These are phyloP conservation scores for Aepyceros melampus DNA, from an alignment of 2,113 vertebrate genomes.

Conservation along the genomic window DNA sequence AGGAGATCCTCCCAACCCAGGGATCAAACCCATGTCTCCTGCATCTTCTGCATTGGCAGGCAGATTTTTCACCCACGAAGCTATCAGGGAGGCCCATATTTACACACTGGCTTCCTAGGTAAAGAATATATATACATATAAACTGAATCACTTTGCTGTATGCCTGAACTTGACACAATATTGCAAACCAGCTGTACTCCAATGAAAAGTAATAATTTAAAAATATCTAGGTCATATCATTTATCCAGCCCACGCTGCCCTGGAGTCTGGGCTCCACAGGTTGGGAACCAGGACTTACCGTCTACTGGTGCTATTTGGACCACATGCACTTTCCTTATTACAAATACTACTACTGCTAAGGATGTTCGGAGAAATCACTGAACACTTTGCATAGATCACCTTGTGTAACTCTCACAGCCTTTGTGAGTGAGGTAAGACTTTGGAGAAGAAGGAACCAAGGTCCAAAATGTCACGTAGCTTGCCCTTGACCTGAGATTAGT, in stretches of 20 bases:
- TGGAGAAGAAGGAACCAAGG: not conserved
- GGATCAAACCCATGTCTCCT: not conserved
- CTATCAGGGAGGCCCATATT: not conserved
- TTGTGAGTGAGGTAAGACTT: not conserved
- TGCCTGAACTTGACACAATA: not conserved
- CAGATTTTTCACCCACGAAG: fast-evolving
- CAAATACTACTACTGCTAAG: not conserved
- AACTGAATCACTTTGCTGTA: not conserved
- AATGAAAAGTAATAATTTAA: not conserved
- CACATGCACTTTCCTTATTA: not conserved
- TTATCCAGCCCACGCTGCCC: not conserved
- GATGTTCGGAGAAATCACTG: not conserved
- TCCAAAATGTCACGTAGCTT: not conserved
- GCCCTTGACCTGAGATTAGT: not conserved
- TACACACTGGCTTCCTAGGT: not conserved
- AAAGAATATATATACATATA: not conserved
- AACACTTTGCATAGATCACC: not conserved
- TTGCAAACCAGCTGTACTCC: not conserved
- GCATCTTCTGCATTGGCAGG: not conserved
- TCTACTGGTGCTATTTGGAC: not conserved
- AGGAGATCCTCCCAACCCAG: not conserved
- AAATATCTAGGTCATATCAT: not conserved
- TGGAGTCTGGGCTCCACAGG: not conserved
- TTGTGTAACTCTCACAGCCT: not conserved
- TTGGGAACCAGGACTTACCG: not conserved